A percentile compares a stretch with the other conserved stretches of the same genome.
Conservation (phyloP, 2,113 vertebrate genomes). For the Struthio camelus region DNA sequence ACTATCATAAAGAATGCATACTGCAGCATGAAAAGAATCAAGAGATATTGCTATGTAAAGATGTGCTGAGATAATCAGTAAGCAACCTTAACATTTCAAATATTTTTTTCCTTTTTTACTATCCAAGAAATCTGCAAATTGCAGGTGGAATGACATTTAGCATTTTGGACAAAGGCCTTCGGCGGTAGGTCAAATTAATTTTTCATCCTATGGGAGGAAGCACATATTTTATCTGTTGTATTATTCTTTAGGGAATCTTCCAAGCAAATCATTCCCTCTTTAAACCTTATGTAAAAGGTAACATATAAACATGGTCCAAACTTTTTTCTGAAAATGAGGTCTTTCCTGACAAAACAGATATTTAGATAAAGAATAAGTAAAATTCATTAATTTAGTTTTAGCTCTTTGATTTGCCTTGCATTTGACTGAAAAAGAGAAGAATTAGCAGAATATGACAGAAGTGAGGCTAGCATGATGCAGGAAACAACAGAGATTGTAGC, state of each 20-base stretch:
- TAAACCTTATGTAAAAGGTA: neutral
- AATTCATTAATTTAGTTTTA: neutral
- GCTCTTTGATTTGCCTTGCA: neutral
- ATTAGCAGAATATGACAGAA: neutral
- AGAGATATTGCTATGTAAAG: neutral
- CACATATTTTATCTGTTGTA: neutral
- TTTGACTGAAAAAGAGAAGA: neutral
- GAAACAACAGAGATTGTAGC: neutral
- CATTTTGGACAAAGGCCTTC: neutral
- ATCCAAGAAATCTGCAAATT: neutral
- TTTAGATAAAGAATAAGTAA: neutral
- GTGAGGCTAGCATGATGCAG: neutral
- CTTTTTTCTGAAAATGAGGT: neutral
- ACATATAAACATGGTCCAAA: neutral
- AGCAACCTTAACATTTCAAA: neutral
- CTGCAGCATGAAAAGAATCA: neutral
- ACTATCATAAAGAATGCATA: neutral
- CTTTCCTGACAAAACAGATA: neutral
- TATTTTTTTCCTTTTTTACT: neutral
- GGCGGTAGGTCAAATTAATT: neutral
- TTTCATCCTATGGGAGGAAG: neutral
- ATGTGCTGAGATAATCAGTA: neutral
- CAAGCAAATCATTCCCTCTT: neutral
- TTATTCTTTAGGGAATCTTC: neutral
- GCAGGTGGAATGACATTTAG: neutral